Evolutionary conservation across 2,113 vertebrate genomes (phyloP).

Genomic region (Xenopus borealis): DNA sequence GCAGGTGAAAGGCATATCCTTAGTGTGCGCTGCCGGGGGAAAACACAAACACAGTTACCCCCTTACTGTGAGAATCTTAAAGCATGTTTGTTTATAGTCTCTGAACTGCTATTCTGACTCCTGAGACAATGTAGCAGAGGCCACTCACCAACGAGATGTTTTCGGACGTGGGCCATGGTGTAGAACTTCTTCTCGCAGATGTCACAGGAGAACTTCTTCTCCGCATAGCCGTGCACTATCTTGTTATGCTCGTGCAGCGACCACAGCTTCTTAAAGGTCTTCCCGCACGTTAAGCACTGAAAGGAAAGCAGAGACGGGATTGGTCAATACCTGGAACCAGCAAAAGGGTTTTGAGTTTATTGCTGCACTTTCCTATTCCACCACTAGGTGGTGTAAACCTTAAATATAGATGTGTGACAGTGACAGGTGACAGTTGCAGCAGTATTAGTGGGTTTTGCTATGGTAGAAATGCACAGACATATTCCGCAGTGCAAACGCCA

Average conservation of each 20-base stretch:
- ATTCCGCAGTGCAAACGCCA: no score
- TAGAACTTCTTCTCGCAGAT: conserved; percentile 97
- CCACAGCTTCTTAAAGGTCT: conserved; percentile 95
- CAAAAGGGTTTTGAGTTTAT: no score
- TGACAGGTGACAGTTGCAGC: no score
- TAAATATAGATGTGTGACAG: no score
- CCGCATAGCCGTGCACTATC: conserved; percentile 86
- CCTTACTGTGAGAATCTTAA: not conserved
- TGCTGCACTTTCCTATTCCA: no score
- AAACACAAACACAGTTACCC: not conserved
- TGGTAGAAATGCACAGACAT: no score
- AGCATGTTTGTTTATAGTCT: not conserved
- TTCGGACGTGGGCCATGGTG: conserved; percentile 95
- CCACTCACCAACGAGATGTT: conserved; percentile 97
- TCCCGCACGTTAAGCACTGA: conserved; percentile 89
- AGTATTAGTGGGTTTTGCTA: no score
- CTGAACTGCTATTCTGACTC: no score
- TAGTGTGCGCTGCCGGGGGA: conserved; percentile 80
- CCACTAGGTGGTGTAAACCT: no score
- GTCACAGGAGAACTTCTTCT: conserved; percentile 94
- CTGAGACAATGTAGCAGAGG: no score
- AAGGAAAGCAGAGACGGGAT: not conserved
- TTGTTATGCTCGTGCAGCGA: conserved; percentile 92
- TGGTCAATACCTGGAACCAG: not conserved
- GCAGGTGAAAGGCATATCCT: conserved; percentile 97